A percentile compares a stretch with the other conserved stretches of the same genome.
Conservation (phyloP, 1,140 invertebrate species). For the Drosophila truncata region DNA sequence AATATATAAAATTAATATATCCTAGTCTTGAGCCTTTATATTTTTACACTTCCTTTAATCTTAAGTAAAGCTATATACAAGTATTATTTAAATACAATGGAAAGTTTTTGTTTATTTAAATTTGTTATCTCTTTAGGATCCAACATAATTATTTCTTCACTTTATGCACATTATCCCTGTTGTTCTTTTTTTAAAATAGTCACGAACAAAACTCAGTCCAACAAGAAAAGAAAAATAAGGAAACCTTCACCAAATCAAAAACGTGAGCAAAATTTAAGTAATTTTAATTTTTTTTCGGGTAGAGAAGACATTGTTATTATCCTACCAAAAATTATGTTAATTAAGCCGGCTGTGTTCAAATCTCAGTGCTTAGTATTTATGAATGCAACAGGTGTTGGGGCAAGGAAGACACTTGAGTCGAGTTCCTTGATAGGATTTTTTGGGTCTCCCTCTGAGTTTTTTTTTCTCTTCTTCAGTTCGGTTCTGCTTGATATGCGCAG, state of each 20-base stretch:
- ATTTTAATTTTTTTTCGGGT: not conserved
- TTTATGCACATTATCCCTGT: not conserved
- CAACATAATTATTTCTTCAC: not conserved
- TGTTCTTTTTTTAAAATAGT: conserved; percentile 40
- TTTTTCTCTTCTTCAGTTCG: not conserved
- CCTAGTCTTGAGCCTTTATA: not conserved
- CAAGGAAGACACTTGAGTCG: conserved; percentile 36
- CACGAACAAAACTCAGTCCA: not conserved
- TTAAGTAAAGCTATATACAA: no score
- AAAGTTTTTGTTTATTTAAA: no score
- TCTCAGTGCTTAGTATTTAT: conserved; percentile 58
- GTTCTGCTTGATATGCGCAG: conserved; percentile 41
- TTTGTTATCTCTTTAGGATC: not conserved
- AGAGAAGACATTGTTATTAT: conserved; percentile 33
- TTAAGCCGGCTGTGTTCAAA: conserved; percentile 17
- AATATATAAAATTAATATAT: not conserved
- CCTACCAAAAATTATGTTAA: conserved; percentile 76
- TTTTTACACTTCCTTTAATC: not conserved
- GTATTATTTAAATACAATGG: no score
- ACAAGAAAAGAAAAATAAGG: conserved; percentile 24
- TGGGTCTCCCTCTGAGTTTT: not conserved
- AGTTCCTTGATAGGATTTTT: conserved; percentile 43
- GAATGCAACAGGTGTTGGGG: conserved; percentile 74
- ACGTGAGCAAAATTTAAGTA: conserved; percentile 68
- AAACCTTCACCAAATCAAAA: conserved; percentile 28